These are phyloP conservation scores for Glyptemys insculpta DNA, from an alignment of 2,797 vertebrate species.

Conservation along the genomic window DNA sequence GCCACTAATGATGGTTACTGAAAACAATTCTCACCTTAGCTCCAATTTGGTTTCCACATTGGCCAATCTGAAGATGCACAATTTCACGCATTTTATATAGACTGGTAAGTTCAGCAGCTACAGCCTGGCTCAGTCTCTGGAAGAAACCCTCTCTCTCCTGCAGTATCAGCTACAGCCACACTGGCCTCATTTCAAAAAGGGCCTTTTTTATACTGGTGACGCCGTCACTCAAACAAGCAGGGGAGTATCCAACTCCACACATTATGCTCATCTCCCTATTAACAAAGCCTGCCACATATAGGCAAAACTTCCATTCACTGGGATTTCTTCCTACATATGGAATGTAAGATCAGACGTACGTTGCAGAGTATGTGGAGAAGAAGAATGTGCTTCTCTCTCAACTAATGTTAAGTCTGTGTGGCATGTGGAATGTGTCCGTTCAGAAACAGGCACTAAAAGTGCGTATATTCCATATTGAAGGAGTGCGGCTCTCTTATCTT, in stretches of 20 bases:
- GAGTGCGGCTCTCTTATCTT: background rate
- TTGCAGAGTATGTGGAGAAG: background rate
- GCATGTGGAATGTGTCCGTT: background rate
- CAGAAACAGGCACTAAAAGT: background rate
- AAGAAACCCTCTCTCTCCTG: background rate
- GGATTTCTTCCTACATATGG: background rate
- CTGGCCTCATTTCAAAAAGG: background rate
- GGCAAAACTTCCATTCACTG: background rate
- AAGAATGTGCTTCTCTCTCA: background rate
- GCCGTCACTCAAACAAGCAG: background rate
- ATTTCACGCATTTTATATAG: conserved; percentile 93
- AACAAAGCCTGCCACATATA: background rate
- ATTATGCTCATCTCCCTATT: background rate
- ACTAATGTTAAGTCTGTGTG: background rate
- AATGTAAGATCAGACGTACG: background rate
- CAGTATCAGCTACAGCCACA: conserved; percentile 38
- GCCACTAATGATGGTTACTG: accelerated
- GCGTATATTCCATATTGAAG: background rate
- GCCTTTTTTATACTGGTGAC: conserved; percentile 38
- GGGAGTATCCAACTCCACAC: conserved; percentile 61
- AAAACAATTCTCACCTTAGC: conserved; percentile 87
- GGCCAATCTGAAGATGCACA: conserved; percentile 96
- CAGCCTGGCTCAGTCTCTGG: background rate
- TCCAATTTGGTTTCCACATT: conserved; percentile 98
- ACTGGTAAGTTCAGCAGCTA: background rate